phyloP scores from a whole-genome alignment of 2,797 vertebrate species.

The Gymnoscopelus braueri region DNA sequence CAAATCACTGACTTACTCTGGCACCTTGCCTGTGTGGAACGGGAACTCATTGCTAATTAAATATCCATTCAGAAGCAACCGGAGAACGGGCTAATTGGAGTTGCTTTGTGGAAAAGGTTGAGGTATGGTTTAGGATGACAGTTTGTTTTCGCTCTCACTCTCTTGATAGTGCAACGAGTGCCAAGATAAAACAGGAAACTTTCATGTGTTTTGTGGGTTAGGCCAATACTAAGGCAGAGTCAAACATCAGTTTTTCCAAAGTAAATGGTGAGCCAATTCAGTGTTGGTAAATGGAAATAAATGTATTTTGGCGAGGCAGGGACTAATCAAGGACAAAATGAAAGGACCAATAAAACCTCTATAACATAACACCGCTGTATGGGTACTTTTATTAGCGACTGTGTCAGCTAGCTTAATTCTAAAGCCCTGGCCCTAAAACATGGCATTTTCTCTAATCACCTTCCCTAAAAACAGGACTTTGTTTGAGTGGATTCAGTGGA shows the following conservation, averaged over 20 bases:
- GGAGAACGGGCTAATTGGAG: slow-evolving; percentile 20
- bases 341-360: slow-evolving; percentile 41
- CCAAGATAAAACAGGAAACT: slow-evolving; percentile 33
- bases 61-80: slow-evolving; percentile 41
- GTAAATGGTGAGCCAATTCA: slow-evolving; percentile 49
- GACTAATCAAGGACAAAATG: slow-evolving; percentile 40
- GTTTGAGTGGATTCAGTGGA: slow-evolving; percentile 49
- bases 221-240: slow-evolving; percentile 30
- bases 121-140: slow-evolving; percentile 34
- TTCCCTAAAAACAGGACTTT: slow-evolving; percentile 57
- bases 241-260: slow-evolving; percentile 9
- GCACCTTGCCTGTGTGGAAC: slow-evolving; percentile 34
- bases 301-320: slow-evolving; percentile 13
- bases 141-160: slow-evolving; percentile 30
- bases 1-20: slow-evolving; percentile 47
- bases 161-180: slow-evolving; percentile 1
- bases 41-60: slow-evolving; percentile 53
- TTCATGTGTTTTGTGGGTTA: slow-evolving; percentile 51
- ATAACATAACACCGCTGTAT: slow-evolving; percentile 16
- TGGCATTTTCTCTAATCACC: slow-evolving; percentile 52
- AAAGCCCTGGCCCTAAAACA: slow-evolving; percentile 25
- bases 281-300: slow-evolving; percentile 21
- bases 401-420: slow-evolving; percentile 44
- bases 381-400: slow-evolving; percentile 43
- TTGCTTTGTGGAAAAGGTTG: slow-evolving; percentile 28